Conservation (phyloP, 2,888 invertebrate species). For the Oscheius sp. region DNA sequence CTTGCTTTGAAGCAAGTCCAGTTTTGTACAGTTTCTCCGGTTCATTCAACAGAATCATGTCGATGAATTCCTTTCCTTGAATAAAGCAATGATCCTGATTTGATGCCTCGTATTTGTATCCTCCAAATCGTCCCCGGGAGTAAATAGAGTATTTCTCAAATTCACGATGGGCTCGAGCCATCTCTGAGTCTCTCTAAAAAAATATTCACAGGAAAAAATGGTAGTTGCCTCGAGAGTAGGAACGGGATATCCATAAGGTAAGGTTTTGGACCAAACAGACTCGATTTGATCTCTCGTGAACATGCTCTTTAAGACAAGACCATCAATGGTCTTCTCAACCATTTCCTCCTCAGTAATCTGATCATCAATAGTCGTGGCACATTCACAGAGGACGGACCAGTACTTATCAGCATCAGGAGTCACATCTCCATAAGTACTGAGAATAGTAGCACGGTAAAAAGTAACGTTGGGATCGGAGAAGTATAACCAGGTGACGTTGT, state of each 20-base stretch:
- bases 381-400: constrained; percentile 70
- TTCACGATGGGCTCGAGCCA: constrained; percentile 64
- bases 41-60: constrained; percentile 63
- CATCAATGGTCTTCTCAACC: constrained; percentile 60
- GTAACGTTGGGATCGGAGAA: constrained; percentile 68
- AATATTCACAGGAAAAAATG: background rate
- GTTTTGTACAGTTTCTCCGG: constrained; percentile 69
- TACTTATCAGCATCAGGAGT: constrained; percentile 67
- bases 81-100: constrained; percentile 71
- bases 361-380: constrained; percentile 63
- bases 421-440: constrained; percentile 67
- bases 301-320: constrained; percentile 65
- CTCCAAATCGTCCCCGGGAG: constrained; percentile 69
- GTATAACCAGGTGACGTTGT: constrained; percentile 68
- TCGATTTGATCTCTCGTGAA: constrained; percentile 65
- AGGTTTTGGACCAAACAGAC: constrained; percentile 62
- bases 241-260: constrained; percentile 68
- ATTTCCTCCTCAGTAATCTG: constrained; percentile 64
- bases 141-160: constrained; percentile 65
- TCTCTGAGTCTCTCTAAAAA: constrained; percentile 64
- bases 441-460: constrained; percentile 69
- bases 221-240: constrained; percentile 61
- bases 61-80: constrained; percentile 67
- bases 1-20: constrained; percentile 19
- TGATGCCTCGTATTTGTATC: constrained; percentile 66